A percentile compares a stretch with the other conserved stretches of the same genome.
These are phyloP conservation scores for Phrynocephalus vlangalii DNA, from an alignment of 2,797 vertebrate species.

Conservation along the genomic window DNA sequence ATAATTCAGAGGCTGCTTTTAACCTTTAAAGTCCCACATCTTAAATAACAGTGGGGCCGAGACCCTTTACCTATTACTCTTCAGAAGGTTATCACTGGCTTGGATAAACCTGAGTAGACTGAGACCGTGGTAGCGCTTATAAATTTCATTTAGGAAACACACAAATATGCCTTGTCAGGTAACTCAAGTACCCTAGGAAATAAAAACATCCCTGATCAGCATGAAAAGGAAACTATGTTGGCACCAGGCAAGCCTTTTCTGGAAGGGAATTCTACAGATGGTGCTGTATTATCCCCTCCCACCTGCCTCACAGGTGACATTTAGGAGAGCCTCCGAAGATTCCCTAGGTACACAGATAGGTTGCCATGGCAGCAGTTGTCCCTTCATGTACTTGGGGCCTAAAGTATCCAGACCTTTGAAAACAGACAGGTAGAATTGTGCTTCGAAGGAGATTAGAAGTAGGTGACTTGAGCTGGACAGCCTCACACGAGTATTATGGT, in stretches of 20 bases:
- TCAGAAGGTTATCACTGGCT: background rate
- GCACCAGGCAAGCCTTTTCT: background rate
- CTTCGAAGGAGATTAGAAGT: background rate
- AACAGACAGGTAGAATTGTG: background rate
- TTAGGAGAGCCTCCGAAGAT: no score
- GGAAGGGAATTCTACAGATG: background rate
- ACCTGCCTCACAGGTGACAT: no score
- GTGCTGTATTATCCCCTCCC: no score
- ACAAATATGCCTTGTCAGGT: no score
- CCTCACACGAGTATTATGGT: background rate
- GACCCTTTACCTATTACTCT: background rate
- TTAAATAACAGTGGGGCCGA: background rate
- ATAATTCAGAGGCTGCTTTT: background rate
- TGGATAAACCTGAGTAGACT: background rate
- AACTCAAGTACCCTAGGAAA: no score
- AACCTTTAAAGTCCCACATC: background rate
- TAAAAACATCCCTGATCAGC: background rate
- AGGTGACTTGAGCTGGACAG: background rate
- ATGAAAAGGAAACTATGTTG: background rate
- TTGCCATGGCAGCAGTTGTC: no score
- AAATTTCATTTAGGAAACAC: background rate
- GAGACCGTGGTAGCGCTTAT: background rate
- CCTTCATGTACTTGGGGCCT: background rate
- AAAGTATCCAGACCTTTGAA: background rate
- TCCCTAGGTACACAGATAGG: no score